Evolutionary conservation across 2,888 invertebrate species (phyloP).

Genomic region (Ligdia adustata): DNA sequence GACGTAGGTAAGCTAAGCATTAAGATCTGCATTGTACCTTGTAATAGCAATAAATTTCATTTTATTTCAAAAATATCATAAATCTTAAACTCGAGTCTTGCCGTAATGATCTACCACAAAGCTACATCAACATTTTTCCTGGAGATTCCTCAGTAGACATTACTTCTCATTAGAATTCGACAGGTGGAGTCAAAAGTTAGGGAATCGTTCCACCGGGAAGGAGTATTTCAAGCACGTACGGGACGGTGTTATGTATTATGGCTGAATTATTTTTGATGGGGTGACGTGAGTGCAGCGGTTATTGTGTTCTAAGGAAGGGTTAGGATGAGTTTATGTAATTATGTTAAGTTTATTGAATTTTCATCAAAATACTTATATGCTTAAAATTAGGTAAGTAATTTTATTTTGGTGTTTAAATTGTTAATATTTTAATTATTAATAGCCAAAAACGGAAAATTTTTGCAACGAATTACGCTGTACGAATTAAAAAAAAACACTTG

Average conservation of each 20-base stretch:
- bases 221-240: constrained; percentile 62
- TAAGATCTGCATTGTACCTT: no score
- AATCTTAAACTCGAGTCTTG: background rate
- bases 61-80: background rate
- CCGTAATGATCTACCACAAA: constrained; percentile 8
- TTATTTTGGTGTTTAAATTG: no score
- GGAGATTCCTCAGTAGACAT: constrained; percentile 38
- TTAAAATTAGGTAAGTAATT: no score
- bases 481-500: no score
- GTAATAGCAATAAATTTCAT: no score
- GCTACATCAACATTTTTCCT: constrained; percentile 16
- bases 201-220: constrained; percentile 49
- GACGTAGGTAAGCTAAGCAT: no score
- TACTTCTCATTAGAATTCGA: constrained; percentile 63
- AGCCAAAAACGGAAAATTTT: no score
- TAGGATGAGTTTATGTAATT: background rate
- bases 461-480: no score
- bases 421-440: no score
- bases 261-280: constrained; percentile 23
- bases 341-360: background rate
- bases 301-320: constrained; percentile 1
- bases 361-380: no score
- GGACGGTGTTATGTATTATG: constrained; percentile 53
- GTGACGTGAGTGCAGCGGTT: constrained; percentile 5
- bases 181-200: constrained; percentile 66